Evolutionary conservation across 2,113 vertebrate species (phyloP).

Genomic region (Onychorhynchus coronatus): DNA sequence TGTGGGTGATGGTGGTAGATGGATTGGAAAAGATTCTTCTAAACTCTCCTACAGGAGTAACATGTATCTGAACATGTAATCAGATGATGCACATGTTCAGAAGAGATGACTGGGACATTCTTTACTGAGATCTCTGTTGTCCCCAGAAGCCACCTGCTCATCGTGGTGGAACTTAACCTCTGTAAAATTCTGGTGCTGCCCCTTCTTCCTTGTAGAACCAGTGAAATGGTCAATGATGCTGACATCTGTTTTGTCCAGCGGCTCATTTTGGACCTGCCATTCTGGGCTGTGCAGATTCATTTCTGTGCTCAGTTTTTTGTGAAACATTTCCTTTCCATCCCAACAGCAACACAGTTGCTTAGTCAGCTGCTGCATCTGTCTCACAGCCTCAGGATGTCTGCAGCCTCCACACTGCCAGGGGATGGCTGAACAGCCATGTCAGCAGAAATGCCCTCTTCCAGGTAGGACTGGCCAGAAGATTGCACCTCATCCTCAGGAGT

Average conservation of each 20-base stretch:
- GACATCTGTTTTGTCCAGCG: fast-evolving
- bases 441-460: background rate
- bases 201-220: background rate
- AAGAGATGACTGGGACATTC: background rate
- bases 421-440: background rate
- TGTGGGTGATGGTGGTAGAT: background rate
- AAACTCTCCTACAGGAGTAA: background rate
- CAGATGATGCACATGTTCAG: background rate
- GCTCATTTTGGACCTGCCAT: background rate
- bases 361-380: background rate
- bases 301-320: background rate
- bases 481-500: background rate
- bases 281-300: background rate
- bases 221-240: background rate
- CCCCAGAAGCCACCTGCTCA: background rate
- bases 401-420: background rate
- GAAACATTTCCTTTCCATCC: background rate
- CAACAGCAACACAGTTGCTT: background rate
- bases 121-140: background rate
- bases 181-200: background rate
- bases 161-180: background rate
- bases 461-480: background rate
- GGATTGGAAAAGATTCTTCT: background rate
- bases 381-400: background rate
- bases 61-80: no score